These are phyloP conservation scores for Sphaerodactylus townsendi DNA, from an alignment of 2,113 vertebrate genomes.

Conservation along the genomic window DNA sequence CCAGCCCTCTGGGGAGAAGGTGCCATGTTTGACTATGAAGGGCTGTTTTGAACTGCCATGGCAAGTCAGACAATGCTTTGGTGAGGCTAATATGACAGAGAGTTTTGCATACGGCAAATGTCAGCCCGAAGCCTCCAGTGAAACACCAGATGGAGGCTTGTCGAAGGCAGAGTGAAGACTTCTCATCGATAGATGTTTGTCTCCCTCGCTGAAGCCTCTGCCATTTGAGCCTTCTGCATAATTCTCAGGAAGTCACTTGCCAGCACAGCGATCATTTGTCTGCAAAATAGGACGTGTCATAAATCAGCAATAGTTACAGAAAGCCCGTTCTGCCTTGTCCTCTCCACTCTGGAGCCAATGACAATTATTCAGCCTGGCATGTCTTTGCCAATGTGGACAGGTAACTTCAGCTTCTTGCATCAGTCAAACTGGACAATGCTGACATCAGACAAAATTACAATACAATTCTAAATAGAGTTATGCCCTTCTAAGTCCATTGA, in stretches of 20 bases:
- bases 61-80: constrained; percentile 17
- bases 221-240: neutral
- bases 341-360: neutral
- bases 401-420: neutral
- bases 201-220: neutral
- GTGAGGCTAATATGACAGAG: constrained; percentile 32
- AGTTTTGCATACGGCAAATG: constrained; percentile 3
- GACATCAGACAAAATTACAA: neutral
- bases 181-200: constrained; percentile 1
- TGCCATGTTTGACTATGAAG: constrained; percentile 31
- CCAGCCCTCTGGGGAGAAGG: no score
- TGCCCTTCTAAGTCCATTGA: no score
- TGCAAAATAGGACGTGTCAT: constrained; percentile 2
- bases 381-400: neutral
- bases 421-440: neutral
- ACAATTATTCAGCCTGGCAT: neutral
- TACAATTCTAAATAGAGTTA: neutral
- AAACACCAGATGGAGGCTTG: neutral
- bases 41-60: constrained; percentile 22
- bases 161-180: neutral
- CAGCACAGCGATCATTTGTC: constrained; percentile 13
- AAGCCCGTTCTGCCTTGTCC: neutral
- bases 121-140: neutral
- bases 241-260: constrained; percentile 28
- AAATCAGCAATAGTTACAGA: constrained; percentile 31